Percentiles rank a stretch among this genome's conserved stretches.
These are phyloP conservation scores for Anaspis maculata DNA, from an alignment of 2,888 invertebrate genomes.

Conservation along the genomic window DNA sequence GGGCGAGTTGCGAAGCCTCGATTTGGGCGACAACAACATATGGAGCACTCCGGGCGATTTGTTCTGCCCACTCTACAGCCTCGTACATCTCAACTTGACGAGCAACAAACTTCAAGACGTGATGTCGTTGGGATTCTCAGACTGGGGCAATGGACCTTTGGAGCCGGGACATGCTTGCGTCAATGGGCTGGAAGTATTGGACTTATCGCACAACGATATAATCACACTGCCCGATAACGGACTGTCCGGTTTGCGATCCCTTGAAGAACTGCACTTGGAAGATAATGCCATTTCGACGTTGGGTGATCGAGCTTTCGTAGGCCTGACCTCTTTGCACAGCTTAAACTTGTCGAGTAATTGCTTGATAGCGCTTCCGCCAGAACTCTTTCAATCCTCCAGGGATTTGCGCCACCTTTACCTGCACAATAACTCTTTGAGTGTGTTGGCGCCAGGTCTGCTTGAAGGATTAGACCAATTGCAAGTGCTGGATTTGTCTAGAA, in stretches of 20 bases:
- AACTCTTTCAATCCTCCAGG: slow-evolving; percentile 65
- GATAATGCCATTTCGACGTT: slow-evolving; percentile 68
- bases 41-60: slow-evolving; percentile 65
- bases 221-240: slow-evolving; percentile 62
- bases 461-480: slow-evolving; percentile 66
- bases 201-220: slow-evolving; percentile 68
- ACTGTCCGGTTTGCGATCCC: slow-evolving; percentile 58
- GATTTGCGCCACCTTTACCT: slow-evolving; percentile 65
- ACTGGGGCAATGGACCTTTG: slow-evolving; percentile 60
- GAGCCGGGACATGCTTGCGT: slow-evolving; percentile 56
- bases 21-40: slow-evolving; percentile 68
- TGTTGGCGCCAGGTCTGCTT: slow-evolving; percentile 65
- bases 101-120: slow-evolving; percentile 72
- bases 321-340: slow-evolving; percentile 57
- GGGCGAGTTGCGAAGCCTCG: slow-evolving; percentile 56
- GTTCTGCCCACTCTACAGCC: slow-evolving; percentile 62
- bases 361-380: slow-evolving; percentile 67
- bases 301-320: slow-evolving; percentile 66
- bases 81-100: slow-evolving; percentile 64
- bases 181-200: slow-evolving; percentile 58
- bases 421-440: slow-evolving; percentile 68
- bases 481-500: slow-evolving; percentile 63
- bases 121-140: slow-evolving; percentile 64
- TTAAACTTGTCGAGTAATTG: slow-evolving; percentile 75
- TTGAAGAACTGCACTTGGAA: slow-evolving; percentile 63